Evolutionary conservation across 2,888 invertebrate genomes (phyloP), one percentile per base, ranked within the genome.

Genomic region (Cantharis rustica): DNA sequence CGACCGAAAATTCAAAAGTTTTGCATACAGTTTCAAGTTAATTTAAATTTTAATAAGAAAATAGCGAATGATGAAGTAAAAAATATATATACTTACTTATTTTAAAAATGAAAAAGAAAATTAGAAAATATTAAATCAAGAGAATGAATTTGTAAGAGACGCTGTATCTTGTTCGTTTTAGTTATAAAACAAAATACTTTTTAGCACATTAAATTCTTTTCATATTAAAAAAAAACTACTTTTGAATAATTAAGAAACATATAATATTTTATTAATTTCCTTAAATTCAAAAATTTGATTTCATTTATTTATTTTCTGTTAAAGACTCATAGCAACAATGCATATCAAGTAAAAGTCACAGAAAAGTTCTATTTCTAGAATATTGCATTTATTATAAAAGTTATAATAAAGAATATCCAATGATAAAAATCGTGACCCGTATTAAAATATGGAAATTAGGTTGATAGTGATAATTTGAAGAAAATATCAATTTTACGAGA

Each of bases 11-110:
- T 47, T 68, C 27, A 47, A 61, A 71, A 71, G 64, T 64, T 74
- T 61, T 69, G 71, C 61, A 70, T 76, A 23, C 70, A 69, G 16
- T 69, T 73, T 31, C 61, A 61, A 71, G 68, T 74, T 77, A 77
- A 73, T 77, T 68, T 68, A 74, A 68, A 71, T 74, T 73, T 73
- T 73, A 76, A 68, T 69, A 77, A 72, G 68, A 75, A 75, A 72
- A 72, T 27, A 61, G 26, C 15, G 70, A 63, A 73, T 26, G 72
- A 17, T 69, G 61, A 16, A 69, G 69, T 69, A 17, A 31, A 69
- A 23, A 47, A 71, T 23, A 61, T 61, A 71, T 61, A 71, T 31
- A 31, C 17, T 16, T 16, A 17, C 27, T 16, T 16, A 23, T 10
- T 20, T 71, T 61, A 71, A 62, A 16, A 62, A 64, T 4, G 31